phyloP scores from a whole-genome alignment of 1,140 invertebrate species.

The Drosophila mayri region DNA sequence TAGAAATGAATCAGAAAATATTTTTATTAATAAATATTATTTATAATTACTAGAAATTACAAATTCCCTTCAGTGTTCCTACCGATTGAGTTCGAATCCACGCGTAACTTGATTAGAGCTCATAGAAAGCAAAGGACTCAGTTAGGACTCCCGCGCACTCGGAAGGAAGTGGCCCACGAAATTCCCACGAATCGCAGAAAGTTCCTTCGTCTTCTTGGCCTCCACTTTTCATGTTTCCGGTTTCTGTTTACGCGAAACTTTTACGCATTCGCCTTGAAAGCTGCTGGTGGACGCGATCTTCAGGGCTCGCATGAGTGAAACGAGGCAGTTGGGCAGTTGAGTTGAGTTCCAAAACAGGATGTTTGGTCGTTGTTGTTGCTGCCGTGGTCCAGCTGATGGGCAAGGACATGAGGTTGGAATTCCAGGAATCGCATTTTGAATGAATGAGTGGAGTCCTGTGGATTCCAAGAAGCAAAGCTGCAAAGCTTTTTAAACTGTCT shows the following conservation, averaged over 20 bases:
- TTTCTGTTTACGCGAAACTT: conserved; percentile 75
- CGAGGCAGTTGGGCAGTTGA: conserved; percentile 38
- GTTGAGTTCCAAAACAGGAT: conserved; percentile 61
- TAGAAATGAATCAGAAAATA: too few species aligned
- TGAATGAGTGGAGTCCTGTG: conserved; percentile 10
- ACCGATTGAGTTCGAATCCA: conserved; percentile 24
- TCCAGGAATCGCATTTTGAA: conserved; percentile 64
- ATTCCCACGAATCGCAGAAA: conserved; percentile 70
- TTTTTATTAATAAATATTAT: too few species aligned
- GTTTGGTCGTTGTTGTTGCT: conserved; percentile 26
- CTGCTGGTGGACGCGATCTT: conserved; percentile 32
- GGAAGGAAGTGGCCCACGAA: conserved; percentile 70
- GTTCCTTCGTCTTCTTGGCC: conserved; percentile 9
- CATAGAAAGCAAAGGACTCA: conserved; percentile 58
- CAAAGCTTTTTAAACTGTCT: conserved; percentile 5
- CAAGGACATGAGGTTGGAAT: conserved; percentile 64
- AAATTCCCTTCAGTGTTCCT: not conserved
- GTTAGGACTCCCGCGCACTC: conserved; percentile 35
- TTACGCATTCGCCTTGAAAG: conserved; percentile 62
- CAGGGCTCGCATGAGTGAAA: conserved; percentile 54
- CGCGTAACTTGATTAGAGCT: conserved; percentile 78
- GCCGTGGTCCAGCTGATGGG: conserved; percentile 41
- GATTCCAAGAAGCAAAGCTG: conserved; percentile 68
- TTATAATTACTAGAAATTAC: not conserved
- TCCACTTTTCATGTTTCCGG: conserved; percentile 51